phyloP scores from a whole-genome alignment of 2,797 vertebrate species.

The Hydrolagus colliei region DNA sequence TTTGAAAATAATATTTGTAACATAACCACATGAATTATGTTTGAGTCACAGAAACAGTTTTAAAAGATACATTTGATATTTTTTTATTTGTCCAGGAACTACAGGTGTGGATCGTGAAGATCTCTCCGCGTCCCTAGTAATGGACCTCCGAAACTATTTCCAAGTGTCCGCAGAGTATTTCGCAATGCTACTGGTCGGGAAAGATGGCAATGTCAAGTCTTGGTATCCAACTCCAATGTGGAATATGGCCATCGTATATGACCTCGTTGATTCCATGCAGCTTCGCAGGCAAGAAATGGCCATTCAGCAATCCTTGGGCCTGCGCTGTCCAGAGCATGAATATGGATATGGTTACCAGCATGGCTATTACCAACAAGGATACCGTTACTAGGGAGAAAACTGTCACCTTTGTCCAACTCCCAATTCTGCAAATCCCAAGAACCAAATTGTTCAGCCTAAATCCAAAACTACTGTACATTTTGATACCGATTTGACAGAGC shows the following conservation, averaged over 20 bases:
- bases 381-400: slow-evolving; percentile 69
- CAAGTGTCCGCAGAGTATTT: slow-evolving; percentile 96
- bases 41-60: not conserved
- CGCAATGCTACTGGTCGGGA: slow-evolving; percentile 96
- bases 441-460: not conserved
- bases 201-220: slow-evolving; percentile 95
- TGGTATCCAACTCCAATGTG: slow-evolving; percentile 98
- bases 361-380: slow-evolving; percentile 75
- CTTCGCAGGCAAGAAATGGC: slow-evolving; percentile 96
- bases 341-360: slow-evolving; percentile 93
- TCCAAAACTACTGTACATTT: not conserved
- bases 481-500: slow-evolving; percentile 3
- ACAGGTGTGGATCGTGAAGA: slow-evolving; percentile 88
- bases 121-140: slow-evolving; percentile 73
- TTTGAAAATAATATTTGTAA: not conserved
- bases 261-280: slow-evolving; percentile 97
- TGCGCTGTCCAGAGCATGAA: slow-evolving; percentile 94
- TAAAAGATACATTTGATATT: slow-evolving; percentile 24
- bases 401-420: slow-evolving; percentile 34
- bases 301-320: slow-evolving; percentile 92
- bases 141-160: slow-evolving; percentile 95
- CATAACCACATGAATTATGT: not conserved
- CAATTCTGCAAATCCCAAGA: not conserved
- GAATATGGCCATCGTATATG: slow-evolving; percentile 95
- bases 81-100: slow-evolving; percentile 61